Evolutionary conservation across 64 coral and sea anemone species (phyloP).

Genomic region (Stylophora pistillata): DNA sequence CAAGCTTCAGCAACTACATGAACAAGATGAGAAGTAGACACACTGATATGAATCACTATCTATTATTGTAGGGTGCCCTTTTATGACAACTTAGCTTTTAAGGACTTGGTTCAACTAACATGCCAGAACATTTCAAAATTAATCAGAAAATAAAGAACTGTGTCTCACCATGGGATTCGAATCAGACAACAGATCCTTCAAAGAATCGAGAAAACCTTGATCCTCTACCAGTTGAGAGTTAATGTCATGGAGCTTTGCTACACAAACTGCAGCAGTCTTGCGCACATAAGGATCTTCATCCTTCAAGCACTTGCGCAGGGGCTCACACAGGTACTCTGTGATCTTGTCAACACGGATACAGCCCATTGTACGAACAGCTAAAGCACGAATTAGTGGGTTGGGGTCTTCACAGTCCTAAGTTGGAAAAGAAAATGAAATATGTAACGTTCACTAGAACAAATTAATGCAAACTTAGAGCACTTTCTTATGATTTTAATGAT

Average conservation of each 20-base stretch:
- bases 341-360: constrained; percentile 99
- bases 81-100: no score
- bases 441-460: no score
- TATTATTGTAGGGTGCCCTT: no score
- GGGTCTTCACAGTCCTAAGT: constrained; percentile 94
- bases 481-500: no score
- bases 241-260: constrained; percentile 98
- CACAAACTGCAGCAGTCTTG: constrained; percentile 98
- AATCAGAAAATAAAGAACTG: neutral
- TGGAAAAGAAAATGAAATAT: neutral
- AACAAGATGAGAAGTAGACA: no score
- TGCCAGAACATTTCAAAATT: no score
- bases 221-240: constrained; percentile 96
- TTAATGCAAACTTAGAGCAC: no score
- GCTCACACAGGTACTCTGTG: constrained; percentile 99
- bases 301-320: constrained; percentile 94
- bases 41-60: no score
- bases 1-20: no score
- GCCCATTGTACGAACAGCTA: constrained; percentile 97
- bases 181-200: constrained; percentile 96
- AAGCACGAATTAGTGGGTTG: constrained; percentile 91
- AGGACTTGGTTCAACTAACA: no score
- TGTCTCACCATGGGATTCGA: constrained; percentile 93
- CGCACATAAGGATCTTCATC: constrained; percentile 99
- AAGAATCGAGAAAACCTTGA: constrained; percentile 93